Base-by-base conservation (phyloP, 2,888 invertebrate species). In the Phaedon cochleariae region DNA sequence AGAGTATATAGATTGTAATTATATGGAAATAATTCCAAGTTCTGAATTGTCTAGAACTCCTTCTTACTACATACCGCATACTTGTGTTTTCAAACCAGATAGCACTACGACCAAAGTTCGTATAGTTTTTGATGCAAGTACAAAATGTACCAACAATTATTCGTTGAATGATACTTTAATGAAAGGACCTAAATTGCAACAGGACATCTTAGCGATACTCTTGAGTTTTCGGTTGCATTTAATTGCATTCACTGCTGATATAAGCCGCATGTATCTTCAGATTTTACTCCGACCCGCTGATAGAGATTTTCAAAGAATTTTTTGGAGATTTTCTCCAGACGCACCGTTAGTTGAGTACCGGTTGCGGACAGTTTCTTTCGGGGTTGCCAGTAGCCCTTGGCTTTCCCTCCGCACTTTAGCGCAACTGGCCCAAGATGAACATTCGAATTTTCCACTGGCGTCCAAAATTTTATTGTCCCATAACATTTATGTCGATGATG, bases 321-420 rank as follows among this genome's bases (percentile, higher is more conserved):
- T 51, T 51, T 51, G 51, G 51, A 51, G 51, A 10, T 51, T 51
- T 51, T n/a, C n/a, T n/a, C n/a, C n/a, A n/a, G n/a, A n/a, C n/a
- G n/a, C n/a, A n/a, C n/a, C n/a, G n/a, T n/a, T n/a, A n/a, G n/a
- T n/a, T n/a, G n/a, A n/a, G n/a, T n/a, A n/a, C n/a, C n/a, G n/a
- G n/a, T n/a, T n/a, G n/a, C n/a, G n/a, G n/a, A n/a, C n/a, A n/a
- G n/a, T n/a, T n/a, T n/a, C n/a, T n/a, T n/a, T n/a, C n/a, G n/a
- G n/a, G n/a, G n/a, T n/a, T n/a, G n/a, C n/a, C n/a, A n/a, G n/a
- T n/a, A n/a, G n/a, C n/a, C n/a, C n/a, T n/a, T n/a, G n/a, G n/a
- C n/a, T n/a, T n/a, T n/a, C n/a, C n/a, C n/a, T n/a, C n/a, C n/a
- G n/a, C 12, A 51, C 51, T 2, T 51, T 51, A 15, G 51, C 20